phyloP scores from a whole-genome alignment of 2,797 vertebrate species.

The Mus spretus region DNA sequence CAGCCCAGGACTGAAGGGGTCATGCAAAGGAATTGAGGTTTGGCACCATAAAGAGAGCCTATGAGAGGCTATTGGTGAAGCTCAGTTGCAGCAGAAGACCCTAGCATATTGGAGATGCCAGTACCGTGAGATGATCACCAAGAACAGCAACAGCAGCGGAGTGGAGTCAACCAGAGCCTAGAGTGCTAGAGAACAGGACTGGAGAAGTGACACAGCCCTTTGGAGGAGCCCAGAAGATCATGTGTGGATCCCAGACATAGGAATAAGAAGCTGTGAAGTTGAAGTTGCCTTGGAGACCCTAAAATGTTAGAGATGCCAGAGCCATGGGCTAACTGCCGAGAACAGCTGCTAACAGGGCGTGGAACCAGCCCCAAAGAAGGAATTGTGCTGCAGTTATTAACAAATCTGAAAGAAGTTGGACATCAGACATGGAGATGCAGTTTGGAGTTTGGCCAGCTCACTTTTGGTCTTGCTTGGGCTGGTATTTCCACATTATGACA shows the following conservation, averaged over 20 bases:
- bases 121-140: not conserved
- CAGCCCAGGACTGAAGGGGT: too few species aligned
- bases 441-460: not conserved
- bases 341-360: not conserved
- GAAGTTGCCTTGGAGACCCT: not conserved
- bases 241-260: not conserved
- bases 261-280: not conserved
- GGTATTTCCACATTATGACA: not conserved
- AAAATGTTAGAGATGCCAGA: not conserved
- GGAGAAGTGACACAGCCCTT: not conserved
- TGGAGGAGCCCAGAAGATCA: not conserved
- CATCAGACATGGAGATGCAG: not conserved
- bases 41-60: too few species aligned
- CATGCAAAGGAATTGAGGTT: too few species aligned
- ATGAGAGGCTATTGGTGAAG: not conserved
- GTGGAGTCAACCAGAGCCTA: not conserved
- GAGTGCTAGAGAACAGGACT: not conserved
- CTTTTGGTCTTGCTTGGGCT: not conserved
- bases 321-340: not conserved
- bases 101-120: not conserved
- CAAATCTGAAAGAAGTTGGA: not conserved
- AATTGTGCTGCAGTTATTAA: not conserved
- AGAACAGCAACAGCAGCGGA: not conserved
- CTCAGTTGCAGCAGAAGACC: not conserved
- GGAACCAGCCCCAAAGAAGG: not conserved